Evolutionary conservation across 2,113 vertebrate species (phyloP), one percentile per base, ranked within the genome.

Genomic region (Microcebus jonahi): DNA sequence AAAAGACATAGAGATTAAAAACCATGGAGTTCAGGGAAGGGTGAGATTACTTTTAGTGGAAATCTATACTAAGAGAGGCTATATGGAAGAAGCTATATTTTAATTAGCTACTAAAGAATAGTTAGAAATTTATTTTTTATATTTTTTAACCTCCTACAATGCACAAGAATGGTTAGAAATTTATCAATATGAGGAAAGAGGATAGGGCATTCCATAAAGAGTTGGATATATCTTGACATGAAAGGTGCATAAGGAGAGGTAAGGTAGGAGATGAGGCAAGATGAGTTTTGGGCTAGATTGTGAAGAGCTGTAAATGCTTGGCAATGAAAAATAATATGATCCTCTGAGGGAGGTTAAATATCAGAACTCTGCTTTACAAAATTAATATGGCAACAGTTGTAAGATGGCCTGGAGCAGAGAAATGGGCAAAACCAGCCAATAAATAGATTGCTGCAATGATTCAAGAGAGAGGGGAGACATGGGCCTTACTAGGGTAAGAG

Each of bases 151-250:
- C 27, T 63, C 23, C 25, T 63, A 12, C 25, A 61, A 27, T 63
- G 59, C 25, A 25, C 59, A 25, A 63, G 25, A 63, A 63, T 63
- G 25, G 59, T 63, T 63, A 63, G 4, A 93, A 84, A 63, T 55
- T 71, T 57, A 57, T 42, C 36, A n/a, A 92, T 89, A 36, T 92
- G 76, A 86, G 59, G 48, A 85, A 93, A 85, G 42, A 90, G 13
- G 21, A 48, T 14, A 93, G 29, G 20, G 18, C 15, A 88, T 73
- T 94, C 25, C 45, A 84, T 48, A 79, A 91, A 88, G 29, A 81
- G 48, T 94, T 10, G 67, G 55, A 36, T 3, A 39, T 36, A 77
- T 76, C 29, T 23, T 88, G 20, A 97, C 34, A 29, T 71, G 27
- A 80, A 79, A 84, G 29, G 61, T 57, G 15, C 6, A 76, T 57